phyloP scores from a whole-genome alignment of 2,888 invertebrate genomes.

The Nephrotoma appendiculata region DNA sequence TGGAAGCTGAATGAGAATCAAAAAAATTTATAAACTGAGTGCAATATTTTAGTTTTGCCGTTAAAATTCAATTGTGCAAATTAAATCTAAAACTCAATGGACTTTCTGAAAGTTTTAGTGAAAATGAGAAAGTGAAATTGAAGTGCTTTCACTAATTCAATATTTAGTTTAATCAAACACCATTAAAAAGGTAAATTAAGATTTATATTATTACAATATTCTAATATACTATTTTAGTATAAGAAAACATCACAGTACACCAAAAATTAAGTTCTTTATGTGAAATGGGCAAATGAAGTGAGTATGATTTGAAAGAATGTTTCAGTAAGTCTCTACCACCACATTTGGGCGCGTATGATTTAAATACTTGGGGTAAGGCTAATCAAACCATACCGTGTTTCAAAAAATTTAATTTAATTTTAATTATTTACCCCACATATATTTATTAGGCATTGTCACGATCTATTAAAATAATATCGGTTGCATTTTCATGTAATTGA shows the following conservation, averaged over 20 bases:
- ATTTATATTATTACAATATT: neutral
- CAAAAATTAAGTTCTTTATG: neutral
- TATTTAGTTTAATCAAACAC: neutral
- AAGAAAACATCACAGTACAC: neutral
- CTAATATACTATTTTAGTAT: neutral
- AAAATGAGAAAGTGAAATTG: neutral
- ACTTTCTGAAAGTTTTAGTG: neutral
- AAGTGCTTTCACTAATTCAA: neutral
- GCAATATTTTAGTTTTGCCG: neutral
- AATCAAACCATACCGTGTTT: neutral
- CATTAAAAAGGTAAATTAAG: neutral
- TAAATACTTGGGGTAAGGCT: neutral
- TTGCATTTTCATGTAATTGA: neutral
- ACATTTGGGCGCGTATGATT: neutral
- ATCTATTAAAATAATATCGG: neutral
- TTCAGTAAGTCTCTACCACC: neutral
- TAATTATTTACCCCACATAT: neutral
- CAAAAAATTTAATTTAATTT: neutral
- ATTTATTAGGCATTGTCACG: neutral
- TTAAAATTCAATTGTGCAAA: neutral
- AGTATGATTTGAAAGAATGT: neutral
- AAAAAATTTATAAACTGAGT: neutral
- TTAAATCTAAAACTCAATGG: neutral
- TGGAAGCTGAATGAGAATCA: neutral
- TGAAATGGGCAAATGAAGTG: neutral